A percentile compares a stretch with the other conserved stretches of the same genome.
Conservation (phyloP, 2,888 invertebrate genomes). For the Xestia xanthographa region DNA sequence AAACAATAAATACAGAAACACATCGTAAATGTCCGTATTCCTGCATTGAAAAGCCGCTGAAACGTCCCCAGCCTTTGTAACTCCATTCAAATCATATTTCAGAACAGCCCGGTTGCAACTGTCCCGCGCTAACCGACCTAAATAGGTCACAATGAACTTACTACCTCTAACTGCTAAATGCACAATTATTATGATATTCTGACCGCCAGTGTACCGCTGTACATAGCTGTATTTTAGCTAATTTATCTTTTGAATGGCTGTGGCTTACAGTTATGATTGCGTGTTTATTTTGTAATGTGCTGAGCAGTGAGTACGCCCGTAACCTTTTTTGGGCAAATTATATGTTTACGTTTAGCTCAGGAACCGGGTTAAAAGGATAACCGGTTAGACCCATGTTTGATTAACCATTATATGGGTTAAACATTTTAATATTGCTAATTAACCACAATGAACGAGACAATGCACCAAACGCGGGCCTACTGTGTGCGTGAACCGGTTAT, state of each 20-base stretch:
- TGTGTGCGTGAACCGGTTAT: neutral
- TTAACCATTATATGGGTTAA: neutral
- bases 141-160: slow-evolving; percentile 48
- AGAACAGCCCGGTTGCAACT: slow-evolving; percentile 3
- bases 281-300: neutral
- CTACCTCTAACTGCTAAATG: slow-evolving; percentile 28
- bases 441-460: neutral
- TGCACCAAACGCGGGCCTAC: no score
- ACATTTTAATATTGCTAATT: neutral
- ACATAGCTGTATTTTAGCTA: slow-evolving; percentile 17
- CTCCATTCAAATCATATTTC: slow-evolving; percentile 41
- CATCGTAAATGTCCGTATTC: neutral
- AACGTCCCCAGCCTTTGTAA: neutral
- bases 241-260: neutral
- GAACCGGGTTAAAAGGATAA: neutral
- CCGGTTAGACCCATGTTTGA: neutral
- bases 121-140: slow-evolving; percentile 30
- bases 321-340: neutral
- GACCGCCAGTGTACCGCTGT: neutral
- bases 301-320: neutral
- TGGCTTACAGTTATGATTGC: neutral
- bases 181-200: slow-evolving; percentile 38
- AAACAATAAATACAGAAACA: neutral
- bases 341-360: neutral
- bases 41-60: neutral